Evolutionary conservation across 2,797 vertebrate genomes (phyloP), one percentile per base, ranked within the genome.

Genomic region (Sebastes trivittatus): DNA sequence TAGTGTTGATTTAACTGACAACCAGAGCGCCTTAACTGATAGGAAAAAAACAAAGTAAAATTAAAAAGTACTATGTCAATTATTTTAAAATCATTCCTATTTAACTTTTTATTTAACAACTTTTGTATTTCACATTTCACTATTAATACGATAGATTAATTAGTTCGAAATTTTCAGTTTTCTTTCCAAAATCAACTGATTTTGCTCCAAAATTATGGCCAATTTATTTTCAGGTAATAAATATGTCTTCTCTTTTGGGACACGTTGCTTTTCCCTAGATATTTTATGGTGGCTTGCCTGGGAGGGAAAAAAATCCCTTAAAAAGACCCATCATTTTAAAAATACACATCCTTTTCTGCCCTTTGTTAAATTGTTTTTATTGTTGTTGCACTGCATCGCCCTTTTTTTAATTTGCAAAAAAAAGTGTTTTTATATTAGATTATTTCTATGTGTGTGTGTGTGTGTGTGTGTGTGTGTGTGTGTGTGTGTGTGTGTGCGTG

Each of bases 191-290:
- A 36, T 25, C 6, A 56, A 49, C 2, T 29, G 4, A 4, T 13
- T 73, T 72, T 52, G 2, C 5, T 58, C 5, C 6, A 13, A 42
- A 68, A 42, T 46, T 11, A 32, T 10, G 6, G 11, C 2, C 13
- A 1, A 11, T n/a, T 42, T 42, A 20, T 58, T 72, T 56, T 42
- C 14, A 29, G 10, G 10, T 18, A 30, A 78, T 1, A 52, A 23
- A 67, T 29, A 30, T 52, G 14, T 3, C 32, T 64, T 38, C 20
- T 72, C 54, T 87, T 70, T 63, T 64, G 58, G 58, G 46, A 78
- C 42, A 68, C 14, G 54, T 58, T 25, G 10, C 18, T 75, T 56
- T 65, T 49, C 74, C 23, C 30, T 55, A 76, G 20, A 85, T 69
- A 76, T 78, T 36, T 63, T 16, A 10, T 27, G 2, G 6, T 76